Conservation (phyloP, 2,797 vertebrate genomes). For the Molossus alvarezi region DNA sequence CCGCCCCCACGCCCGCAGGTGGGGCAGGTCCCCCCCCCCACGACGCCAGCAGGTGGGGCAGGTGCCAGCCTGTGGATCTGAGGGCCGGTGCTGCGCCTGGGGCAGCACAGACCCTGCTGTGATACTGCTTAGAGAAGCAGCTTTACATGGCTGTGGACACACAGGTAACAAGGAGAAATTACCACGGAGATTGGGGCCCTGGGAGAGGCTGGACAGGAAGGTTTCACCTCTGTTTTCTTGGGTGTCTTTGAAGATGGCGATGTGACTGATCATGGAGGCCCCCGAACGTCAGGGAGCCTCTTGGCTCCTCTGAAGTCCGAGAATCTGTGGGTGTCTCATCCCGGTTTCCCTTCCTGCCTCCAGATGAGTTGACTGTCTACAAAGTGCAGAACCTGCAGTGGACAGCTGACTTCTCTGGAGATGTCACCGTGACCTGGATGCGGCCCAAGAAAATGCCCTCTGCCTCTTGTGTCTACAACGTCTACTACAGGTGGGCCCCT, state of each 20-base stretch:
- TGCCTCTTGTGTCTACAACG: slow-evolving; percentile 94
- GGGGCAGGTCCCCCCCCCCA: no score
- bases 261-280: not conserved
- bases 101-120: not conserved
- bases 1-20: no score
- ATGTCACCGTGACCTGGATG: slow-evolving; percentile 95
- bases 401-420: slow-evolving; percentile 94
- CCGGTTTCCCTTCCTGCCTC: not conserved
- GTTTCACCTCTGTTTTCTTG: not conserved
- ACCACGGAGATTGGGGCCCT: not conserved
- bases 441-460: slow-evolving; percentile 95
- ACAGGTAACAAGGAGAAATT: not conserved
- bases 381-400: slow-evolving; percentile 98
- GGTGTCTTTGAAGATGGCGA: not conserved
- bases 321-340: not conserved
- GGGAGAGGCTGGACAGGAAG: not conserved
- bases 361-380: slow-evolving; percentile 94
- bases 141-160: not conserved
- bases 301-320: not conserved
- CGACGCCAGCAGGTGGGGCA: not conserved
- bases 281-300: not conserved
- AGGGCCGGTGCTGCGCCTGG: not conserved
- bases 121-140: not conserved
- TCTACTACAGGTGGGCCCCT: slow-evolving; percentile 94
- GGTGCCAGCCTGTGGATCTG: not conserved